Conservation (phyloP, 2,797 vertebrate genomes). For the Xerus rutilus region DNA sequence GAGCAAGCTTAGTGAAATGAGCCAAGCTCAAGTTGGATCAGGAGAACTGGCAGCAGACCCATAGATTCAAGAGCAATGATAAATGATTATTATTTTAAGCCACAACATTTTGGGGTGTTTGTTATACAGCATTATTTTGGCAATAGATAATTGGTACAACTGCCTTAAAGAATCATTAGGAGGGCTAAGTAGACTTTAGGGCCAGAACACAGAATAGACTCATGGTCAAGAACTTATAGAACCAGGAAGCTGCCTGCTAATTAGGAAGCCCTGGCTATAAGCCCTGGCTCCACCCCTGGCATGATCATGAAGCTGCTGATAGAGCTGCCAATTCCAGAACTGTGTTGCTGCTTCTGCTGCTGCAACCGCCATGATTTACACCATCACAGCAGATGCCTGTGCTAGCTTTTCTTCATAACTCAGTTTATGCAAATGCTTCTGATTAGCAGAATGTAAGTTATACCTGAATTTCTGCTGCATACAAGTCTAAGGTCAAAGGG, state of each 20-base stretch:
- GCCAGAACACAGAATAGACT: background rate
- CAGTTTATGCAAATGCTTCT: background rate
- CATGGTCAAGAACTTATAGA: background rate
- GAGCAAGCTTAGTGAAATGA: background rate
- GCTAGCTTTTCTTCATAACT: background rate
- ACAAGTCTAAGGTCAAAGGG: background rate
- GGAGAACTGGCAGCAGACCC: background rate
- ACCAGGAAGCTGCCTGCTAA: background rate
- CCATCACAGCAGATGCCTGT: background rate
- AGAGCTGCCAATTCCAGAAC: background rate
- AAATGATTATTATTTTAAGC: constrained; percentile 13
- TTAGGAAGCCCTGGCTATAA: background rate
- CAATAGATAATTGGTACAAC: background rate
- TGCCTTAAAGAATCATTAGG: background rate
- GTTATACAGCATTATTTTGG: background rate
- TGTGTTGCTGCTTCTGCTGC: background rate
- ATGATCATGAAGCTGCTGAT: background rate
- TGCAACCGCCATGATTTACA: background rate
- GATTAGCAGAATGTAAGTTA: background rate
- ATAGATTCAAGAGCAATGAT: background rate
- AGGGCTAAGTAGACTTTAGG: background rate
- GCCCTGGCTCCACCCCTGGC: background rate
- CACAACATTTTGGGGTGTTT: background rate
- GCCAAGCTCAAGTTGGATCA: background rate
- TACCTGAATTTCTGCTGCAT: background rate